A percentile compares a stretch with the other conserved stretches of the same genome.
Evolutionary conservation across 2,888 invertebrate genomes (phyloP).

Genomic region (Empis stercorea): DNA sequence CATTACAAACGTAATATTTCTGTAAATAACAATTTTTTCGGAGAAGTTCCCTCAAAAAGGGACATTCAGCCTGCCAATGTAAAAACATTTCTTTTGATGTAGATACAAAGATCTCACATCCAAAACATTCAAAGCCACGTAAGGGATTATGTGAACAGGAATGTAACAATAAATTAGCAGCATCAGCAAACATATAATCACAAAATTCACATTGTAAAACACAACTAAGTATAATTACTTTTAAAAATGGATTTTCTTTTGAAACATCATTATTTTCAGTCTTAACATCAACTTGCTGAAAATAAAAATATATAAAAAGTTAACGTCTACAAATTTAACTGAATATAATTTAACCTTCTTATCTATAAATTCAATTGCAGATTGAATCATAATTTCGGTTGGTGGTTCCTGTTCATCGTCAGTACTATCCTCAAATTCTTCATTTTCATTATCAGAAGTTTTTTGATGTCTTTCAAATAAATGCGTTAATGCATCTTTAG

Average conservation of each 20-base stretch:
- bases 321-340: too few relatives aligned
- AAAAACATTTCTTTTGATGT: conserved; percentile 41
- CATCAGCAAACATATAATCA: conserved; percentile 43
- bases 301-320: too few relatives aligned
- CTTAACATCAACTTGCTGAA: background rate
- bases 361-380: background rate
- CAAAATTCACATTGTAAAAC: conserved; percentile 49
- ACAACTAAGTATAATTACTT: conserved; percentile 25
- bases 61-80: conserved; percentile 42
- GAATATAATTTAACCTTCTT: too few relatives aligned
- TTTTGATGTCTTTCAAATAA: conserved; percentile 19
- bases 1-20: conserved; percentile 32
- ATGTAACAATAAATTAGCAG: conserved; percentile 34
- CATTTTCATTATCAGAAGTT: conserved; percentile 11
- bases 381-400: background rate
- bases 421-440: conserved; percentile 11
- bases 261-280: background rate
- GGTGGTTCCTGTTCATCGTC: background rate
- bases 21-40: conserved; percentile 15
- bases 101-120: conserved; percentile 34
- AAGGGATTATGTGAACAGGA: conserved; percentile 27
- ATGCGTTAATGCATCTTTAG: conserved; percentile 22
- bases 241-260: conserved; percentile 6
- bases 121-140: conserved; percentile 30
- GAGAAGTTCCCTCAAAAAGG: conserved; percentile 23